Evolutionary conservation across 2,888 invertebrate genomes (phyloP), one percentile per base, ranked within the genome.

Genomic region (Apoda limacodes): DNA sequence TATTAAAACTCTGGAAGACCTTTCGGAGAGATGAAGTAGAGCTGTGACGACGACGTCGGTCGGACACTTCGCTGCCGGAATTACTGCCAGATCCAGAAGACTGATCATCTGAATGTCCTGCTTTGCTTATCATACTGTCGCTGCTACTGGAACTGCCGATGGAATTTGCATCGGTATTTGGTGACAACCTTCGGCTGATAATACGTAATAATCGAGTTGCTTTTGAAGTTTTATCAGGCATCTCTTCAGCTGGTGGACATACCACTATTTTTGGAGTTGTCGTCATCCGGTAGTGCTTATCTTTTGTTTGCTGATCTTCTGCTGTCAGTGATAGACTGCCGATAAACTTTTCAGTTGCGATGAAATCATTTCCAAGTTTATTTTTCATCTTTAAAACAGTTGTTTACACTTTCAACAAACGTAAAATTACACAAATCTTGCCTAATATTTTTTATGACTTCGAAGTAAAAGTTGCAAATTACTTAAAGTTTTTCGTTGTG

Each of bases 1-100:
- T 69, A 46, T 82, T 86, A 27, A 91, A 68, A 47, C 83, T 88
- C 59, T 90, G 86, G 55, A 91, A 88, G 25, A 88, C 88, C 37
- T 85, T 85, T n/a, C 88, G 82, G 32, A 90, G 71, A 22, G 88
- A 89, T 15, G 88, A 87, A 2, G 84, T 83, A 2, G 86, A 85
- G 35, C 84, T 82, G 38, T 70, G 64, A 7, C 72, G 66, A 31
- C 67, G 71, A 4, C 62, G 64, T 27, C 74, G 80, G 25, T 83
- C 82, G 10, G 84, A 84, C 37, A 83, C 80, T 28, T 85, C 86
- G 53, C 86, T 87, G 39, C 85, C 84, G 12, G 86, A 83, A 38
- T 88, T 87, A 55, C 87, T 87, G 14, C 72, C 70, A 1, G 84
- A 83, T 38, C 82, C 80, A 13, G 85, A 85, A 32, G 82, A 78